Base-by-base conservation (phyloP, 2,797 vertebrate species). In the Cichlasoma orientale region DNA sequence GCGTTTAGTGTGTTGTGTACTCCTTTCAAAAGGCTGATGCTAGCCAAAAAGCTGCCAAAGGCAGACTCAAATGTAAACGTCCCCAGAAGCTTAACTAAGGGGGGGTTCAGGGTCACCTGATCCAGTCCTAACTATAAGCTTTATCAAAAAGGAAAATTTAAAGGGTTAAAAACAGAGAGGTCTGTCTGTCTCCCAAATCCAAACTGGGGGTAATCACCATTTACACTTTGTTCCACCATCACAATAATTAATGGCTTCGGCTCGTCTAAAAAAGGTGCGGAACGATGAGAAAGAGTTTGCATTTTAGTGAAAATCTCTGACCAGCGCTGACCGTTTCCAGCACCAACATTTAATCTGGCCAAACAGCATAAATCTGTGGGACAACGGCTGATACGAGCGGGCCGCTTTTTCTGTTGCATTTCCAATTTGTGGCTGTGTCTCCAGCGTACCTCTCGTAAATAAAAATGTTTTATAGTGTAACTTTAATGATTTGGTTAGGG, bases 401-500 rank as follows among this genome's bases (percentile, higher is more conserved):
- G n/a, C n/a, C 52, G 4, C 52, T 13, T 50, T 54, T 68, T 68
- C 63, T 29, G 10, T 29, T 50, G 23, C 63, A 29, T 10, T 13
- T 68, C 27, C 36, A 41, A 11, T 69, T 53, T 70, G 23, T 56
- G 23, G 38, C 74, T 81, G 27, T 58, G 47, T 66, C 53, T 75
- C 10, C 3, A 0, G 53, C 52, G 4, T 29, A 44, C 77, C 54
- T 77, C 53, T 58, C 3, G 58, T 19, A 23, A 63, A 50, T 7
- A 23, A 61, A 61, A 68, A 68, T 50, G 63, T 71, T 71, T 56
- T 36, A 57, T 77, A 44, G 74, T 73, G 54, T 23, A 85, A 38
- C 71, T 81, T 84, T 84, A 85, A 84, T 78, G 80, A 82, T 74
- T 52, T 23, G 19, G n/a, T 72, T 38, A 47, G 11, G 14, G 36